These are phyloP conservation scores for Oxyruncus cristatus DNA, from an alignment of 2,113 vertebrate genomes.

Conservation along the genomic window DNA sequence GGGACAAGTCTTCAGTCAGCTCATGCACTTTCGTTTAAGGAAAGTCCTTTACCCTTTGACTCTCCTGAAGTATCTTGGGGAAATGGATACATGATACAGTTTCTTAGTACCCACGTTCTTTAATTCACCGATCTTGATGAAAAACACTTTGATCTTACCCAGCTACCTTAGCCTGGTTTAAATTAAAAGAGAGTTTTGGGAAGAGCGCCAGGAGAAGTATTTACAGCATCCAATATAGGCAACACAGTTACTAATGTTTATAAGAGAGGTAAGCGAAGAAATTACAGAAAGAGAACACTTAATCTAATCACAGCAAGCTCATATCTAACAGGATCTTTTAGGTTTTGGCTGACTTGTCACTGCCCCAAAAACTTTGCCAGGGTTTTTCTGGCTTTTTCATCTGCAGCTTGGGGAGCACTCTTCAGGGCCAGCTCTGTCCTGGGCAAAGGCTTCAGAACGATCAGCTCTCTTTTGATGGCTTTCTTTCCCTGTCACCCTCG, in stretches of 20 bases:
- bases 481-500: not conserved
- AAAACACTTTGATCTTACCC: constrained; percentile 7
- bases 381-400: not conserved
- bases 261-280: not conserved
- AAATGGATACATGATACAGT: not conserved
- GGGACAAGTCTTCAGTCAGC: not conserved
- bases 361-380: not conserved
- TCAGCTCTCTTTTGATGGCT: not conserved
- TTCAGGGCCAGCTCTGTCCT: not conserved
- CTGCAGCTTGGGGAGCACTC: not conserved
- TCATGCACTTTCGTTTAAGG: not conserved
- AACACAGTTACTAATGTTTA: constrained; percentile 39
- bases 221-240: constrained; percentile 3
- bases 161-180: constrained; percentile 24
- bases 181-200: constrained; percentile 29
- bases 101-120: not conserved
- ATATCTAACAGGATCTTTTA: not conserved
- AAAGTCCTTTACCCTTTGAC: not conserved
- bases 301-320: constrained; percentile 38
- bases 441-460: not conserved
- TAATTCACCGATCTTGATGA: not conserved
- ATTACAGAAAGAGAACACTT: constrained; percentile 41
- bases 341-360: not conserved
- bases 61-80: not conserved
- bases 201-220: constrained; percentile 9